phyloP scores from a whole-genome alignment of 2,888 invertebrate genomes.

The Caenorhabditis wallacei region DNA sequence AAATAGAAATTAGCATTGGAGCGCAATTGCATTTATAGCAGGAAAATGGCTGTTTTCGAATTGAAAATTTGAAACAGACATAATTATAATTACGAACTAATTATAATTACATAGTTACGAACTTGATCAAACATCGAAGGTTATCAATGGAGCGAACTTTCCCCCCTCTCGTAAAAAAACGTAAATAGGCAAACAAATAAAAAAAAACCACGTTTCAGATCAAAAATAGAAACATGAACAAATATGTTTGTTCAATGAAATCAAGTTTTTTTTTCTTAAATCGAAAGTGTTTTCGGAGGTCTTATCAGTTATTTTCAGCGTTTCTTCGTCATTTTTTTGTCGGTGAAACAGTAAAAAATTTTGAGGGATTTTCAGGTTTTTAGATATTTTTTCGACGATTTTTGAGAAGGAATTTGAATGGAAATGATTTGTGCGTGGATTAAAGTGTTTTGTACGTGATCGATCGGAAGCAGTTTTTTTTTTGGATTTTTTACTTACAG shows the following conservation, averaged over 20 bases:
- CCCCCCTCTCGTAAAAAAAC: background rate
- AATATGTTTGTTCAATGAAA: conserved; percentile 15
- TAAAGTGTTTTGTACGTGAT: background rate
- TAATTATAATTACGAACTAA: no score
- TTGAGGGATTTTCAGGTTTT: conserved; percentile 1
- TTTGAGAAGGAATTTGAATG: no score
- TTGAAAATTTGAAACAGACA: no score
- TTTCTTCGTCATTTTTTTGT: background rate
- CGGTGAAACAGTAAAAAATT: background rate
- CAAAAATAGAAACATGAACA: conserved; percentile 32
- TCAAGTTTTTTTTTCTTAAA: conserved; percentile 26
- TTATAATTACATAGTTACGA: no score
- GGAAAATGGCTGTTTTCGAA: background rate
- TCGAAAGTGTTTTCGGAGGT: background rate
- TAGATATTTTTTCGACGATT: no score
- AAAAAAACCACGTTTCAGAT: no score
- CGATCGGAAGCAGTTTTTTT: background rate
- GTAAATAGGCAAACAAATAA: background rate
- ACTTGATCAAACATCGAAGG: background rate
- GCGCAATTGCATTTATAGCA: background rate
- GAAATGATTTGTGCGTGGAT: background rate
- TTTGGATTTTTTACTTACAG: no score
- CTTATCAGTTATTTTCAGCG: conserved; percentile 3
- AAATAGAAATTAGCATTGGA: background rate
- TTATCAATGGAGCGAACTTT: no score